These are phyloP conservation scores for Eupithecia abbreviata DNA, from an alignment of 2,888 invertebrate genomes.

Conservation along the genomic window DNA sequence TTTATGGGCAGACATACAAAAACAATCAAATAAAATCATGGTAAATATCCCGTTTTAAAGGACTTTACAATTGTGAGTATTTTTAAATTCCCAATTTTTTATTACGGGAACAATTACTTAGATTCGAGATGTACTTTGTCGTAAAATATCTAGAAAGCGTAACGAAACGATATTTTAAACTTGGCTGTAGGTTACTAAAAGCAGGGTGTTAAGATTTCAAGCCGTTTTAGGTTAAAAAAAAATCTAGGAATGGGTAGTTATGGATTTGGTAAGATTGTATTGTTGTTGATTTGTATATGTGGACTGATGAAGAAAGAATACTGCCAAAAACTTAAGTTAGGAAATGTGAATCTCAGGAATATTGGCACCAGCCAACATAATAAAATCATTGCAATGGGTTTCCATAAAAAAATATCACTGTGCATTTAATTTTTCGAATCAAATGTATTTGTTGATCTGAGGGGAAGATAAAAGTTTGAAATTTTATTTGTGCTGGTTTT, in stretches of 20 bases:
- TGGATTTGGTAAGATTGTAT: not conserved
- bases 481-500: not conserved
- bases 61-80: no score
- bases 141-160: not conserved
- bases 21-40: no score
- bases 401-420: not conserved
- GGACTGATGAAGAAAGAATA: constrained; percentile 18
- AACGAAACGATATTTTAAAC: constrained; percentile 2
- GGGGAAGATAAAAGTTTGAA: not conserved
- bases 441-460: not conserved
- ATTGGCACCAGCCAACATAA: not conserved
- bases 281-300: not conserved
- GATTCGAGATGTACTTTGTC: not conserved
- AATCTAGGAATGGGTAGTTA: not conserved
- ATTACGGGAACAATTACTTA: not conserved
- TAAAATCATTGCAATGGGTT: not conserved
- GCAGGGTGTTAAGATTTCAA: not conserved
- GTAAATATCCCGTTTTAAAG: no score
- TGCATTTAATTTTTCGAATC: not conserved
- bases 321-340: constrained; percentile 25
- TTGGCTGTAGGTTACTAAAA: not conserved
- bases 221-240: not conserved
- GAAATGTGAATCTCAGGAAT: constrained; percentile 10
- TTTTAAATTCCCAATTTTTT: not conserved
- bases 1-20: no score